A percentile compares a stretch with the other conserved stretches of the same genome.
These are phyloP conservation scores for Lissonota sp. DNA, from an alignment of 2,888 invertebrate genomes.

Conservation along the genomic window DNA sequence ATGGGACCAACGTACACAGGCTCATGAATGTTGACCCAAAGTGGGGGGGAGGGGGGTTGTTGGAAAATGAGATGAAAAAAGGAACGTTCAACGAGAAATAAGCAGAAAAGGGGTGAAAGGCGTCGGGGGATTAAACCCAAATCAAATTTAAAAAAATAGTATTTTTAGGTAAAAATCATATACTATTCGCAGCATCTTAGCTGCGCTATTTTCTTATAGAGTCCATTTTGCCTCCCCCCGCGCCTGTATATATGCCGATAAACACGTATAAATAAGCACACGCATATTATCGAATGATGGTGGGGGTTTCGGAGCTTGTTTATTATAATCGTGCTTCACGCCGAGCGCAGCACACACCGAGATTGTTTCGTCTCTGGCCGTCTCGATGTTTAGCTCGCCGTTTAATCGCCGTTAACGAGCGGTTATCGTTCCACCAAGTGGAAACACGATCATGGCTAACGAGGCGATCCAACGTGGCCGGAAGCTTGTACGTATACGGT, in stretches of 20 bases:
- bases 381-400: slow-evolving; percentile 78
- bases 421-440: slow-evolving; percentile 80
- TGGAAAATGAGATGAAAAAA: slow-evolving; percentile 15
- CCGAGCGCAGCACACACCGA: slow-evolving; percentile 66
- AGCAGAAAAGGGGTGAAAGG: slow-evolving; percentile 11
- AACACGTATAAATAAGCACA: background rate
- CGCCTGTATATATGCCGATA: too few relatives aligned
- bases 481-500: slow-evolving; percentile 72
- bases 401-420: slow-evolving; percentile 81
- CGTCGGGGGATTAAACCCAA: too few relatives aligned
- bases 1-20: slow-evolving; percentile 16
- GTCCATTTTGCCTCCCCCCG: too few relatives aligned
- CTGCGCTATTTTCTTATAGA: too few relatives aligned
- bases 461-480: slow-evolving; percentile 74
- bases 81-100: slow-evolving; percentile 9
- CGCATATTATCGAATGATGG: slow-evolving; percentile 14
- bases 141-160: too few relatives aligned
- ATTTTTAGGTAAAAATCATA: too few relatives aligned
- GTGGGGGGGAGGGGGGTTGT: slow-evolving; percentile 8
- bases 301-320: slow-evolving; percentile 68
- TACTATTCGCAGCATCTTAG: too few relatives aligned
- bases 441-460: slow-evolving; percentile 79
- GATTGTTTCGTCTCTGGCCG: slow-evolving; percentile 81
- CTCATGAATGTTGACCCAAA: slow-evolving; percentile 34
- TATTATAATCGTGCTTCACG: slow-evolving; percentile 76